These are phyloP conservation scores for Zeugodacus cucurbitae DNA, from an alignment of 1,140 invertebrate genomes.

Conservation along the genomic window DNA sequence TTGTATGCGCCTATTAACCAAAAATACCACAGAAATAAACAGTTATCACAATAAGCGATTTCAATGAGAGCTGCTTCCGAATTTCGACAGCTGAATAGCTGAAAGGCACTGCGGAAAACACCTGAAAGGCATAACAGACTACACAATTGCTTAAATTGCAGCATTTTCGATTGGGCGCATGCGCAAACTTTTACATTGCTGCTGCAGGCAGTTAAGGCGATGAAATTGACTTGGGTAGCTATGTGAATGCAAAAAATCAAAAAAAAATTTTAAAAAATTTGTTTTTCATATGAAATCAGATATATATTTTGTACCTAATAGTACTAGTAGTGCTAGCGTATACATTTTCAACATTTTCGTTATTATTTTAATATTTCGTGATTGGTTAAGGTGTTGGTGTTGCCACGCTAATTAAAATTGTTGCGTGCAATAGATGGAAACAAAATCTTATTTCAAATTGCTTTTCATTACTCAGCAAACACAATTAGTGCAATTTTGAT, in stretches of 20 bases:
- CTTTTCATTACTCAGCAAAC: not conserved
- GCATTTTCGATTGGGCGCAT: not conserved
- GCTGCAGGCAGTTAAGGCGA: not conserved
- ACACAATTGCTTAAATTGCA: not conserved
- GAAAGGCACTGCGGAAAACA: not conserved
- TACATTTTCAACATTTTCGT: not conserved
- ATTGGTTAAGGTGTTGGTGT: not conserved
- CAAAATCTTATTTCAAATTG: not conserved
- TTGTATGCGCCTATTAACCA: not conserved
- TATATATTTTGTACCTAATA: not conserved
- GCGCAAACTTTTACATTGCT: not conserved
- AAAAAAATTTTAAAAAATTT: not conserved
- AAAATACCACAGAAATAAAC: not conserved
- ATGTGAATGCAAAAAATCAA: not conserved
- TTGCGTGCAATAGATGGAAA: conserved; percentile 25
- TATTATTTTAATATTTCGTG: not conserved
- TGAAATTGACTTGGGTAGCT: not conserved
- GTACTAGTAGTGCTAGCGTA: not conserved
- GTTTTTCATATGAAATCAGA: not conserved
- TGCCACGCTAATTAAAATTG: not conserved
- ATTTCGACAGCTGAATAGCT: not conserved
- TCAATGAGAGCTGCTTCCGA: not conserved
- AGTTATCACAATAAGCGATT: not conserved
- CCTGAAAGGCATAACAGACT: not conserved
- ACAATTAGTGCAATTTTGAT: conserved; percentile 16